phyloP scores from a whole-genome alignment of 2,888 invertebrate species.

The Drosophila koepferae region DNA sequence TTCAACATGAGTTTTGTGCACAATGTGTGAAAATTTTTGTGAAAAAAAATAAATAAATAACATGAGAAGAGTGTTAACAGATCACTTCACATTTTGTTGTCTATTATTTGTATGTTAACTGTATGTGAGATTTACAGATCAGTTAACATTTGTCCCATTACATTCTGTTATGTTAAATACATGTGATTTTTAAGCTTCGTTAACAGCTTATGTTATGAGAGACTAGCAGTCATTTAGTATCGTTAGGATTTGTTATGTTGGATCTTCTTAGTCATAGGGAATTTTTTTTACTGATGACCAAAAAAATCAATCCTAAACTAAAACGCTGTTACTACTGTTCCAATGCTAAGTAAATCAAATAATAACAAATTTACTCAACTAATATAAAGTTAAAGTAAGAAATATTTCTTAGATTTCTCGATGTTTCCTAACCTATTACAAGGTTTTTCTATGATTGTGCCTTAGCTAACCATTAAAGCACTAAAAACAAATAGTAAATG shows the following conservation, averaged over 20 bases:
- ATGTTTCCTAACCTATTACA: neutral
- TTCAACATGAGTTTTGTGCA: constrained; percentile 15
- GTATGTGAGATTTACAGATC: neutral
- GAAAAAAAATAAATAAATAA: neutral
- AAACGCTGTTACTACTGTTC: no score
- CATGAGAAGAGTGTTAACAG: neutral
- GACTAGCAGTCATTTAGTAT: no score
- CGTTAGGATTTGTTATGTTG: no score
- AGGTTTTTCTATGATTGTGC: neutral
- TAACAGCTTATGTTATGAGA: no score
- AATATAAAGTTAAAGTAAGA: no score
- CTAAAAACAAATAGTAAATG: constrained; percentile 1
- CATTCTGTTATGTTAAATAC: neutral
- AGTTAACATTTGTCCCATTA: neutral
- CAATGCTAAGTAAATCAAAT: neutral
- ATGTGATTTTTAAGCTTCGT: neutral
- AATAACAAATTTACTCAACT: neutral
- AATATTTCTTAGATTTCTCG: neutral
- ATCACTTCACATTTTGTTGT: neutral
- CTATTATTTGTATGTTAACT: neutral
- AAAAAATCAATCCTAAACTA: no score
- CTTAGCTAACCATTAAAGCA: neutral
- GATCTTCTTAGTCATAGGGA: no score
- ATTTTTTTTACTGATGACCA: no score
- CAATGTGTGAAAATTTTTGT: neutral